These are phyloP conservation scores for Pangasius mekongensis DNA, from an alignment of 2,797 vertebrate genomes.

Conservation along the genomic window DNA sequence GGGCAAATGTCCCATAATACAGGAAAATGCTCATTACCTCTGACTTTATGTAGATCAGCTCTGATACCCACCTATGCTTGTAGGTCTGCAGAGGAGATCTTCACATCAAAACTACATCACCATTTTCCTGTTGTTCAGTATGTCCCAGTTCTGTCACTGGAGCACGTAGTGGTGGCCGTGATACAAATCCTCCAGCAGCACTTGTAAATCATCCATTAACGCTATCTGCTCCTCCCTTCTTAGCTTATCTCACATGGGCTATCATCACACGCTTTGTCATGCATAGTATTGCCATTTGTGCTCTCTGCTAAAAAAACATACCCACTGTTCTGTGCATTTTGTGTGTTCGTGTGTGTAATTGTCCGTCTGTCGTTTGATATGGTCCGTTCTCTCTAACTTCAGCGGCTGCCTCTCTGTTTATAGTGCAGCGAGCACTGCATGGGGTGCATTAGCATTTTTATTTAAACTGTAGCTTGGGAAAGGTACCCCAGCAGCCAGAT, in stretches of 20 bases:
- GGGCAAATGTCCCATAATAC: slow-evolving; percentile 40
- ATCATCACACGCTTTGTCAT: slow-evolving; percentile 15
- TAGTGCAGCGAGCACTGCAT: slow-evolving; percentile 71
- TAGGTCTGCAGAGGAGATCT: slow-evolving; percentile 34
- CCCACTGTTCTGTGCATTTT: slow-evolving; percentile 60
- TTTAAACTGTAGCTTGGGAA: slow-evolving; percentile 69
- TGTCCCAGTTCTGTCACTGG: slow-evolving; percentile 52
- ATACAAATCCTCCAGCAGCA: slow-evolving; percentile 50
- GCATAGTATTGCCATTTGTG: slow-evolving; percentile 40
- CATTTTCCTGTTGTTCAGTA: slow-evolving; percentile 34
- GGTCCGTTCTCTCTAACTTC: slow-evolving; percentile 65
- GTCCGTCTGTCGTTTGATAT: slow-evolving; percentile 70
- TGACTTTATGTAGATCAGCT: slow-evolving; percentile 37
- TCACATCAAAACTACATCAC: slow-evolving; percentile 27
- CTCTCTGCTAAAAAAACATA: slow-evolving; percentile 8
- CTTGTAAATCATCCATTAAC: slow-evolving; percentile 45
- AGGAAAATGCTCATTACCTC: slow-evolving; percentile 41
- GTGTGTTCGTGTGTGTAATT: slow-evolving; percentile 69
- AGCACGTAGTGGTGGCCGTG: slow-evolving; percentile 30
- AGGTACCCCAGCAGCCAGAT: slow-evolving; percentile 74
- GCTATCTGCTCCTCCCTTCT: slow-evolving; percentile 37
- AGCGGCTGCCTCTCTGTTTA: slow-evolving; percentile 74
- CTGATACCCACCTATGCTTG: slow-evolving; percentile 30
- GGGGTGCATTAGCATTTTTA: slow-evolving; percentile 76
- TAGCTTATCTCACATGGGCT: slow-evolving; percentile 45